A percentile compares a stretch with the other conserved stretches of the same genome.
Evolutionary conservation across 2,797 vertebrate genomes (phyloP).

Genomic region (Pseudotriccus pelzelni): DNA sequence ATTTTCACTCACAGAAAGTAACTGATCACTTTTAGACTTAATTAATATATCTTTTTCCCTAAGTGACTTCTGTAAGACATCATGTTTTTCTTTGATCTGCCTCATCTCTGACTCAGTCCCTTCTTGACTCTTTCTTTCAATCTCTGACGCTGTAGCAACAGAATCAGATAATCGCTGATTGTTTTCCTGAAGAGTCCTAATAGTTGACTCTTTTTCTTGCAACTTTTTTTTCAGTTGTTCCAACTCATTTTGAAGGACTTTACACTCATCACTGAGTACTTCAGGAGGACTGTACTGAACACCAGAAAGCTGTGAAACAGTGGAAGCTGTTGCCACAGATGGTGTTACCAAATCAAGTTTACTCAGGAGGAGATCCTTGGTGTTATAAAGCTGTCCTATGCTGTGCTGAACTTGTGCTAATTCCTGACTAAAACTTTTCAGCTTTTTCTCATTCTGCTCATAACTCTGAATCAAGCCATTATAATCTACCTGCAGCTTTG

Average conservation of each 20-base stretch:
- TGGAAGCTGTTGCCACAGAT: conserved; percentile 7
- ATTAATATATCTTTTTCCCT: conserved; percentile 96
- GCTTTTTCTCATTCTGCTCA: conserved; percentile 89
- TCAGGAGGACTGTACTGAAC: not conserved
- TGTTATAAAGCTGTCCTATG: conserved; percentile 89
- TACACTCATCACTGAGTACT: conserved; percentile 28
- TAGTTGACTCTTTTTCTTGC: conserved; percentile 83
- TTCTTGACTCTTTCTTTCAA: conserved; percentile 81
- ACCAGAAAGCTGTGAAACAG: not conserved
- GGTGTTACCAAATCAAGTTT: conserved; percentile 85
- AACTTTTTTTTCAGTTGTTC: conserved; percentile 78
- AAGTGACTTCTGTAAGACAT: conserved; percentile 86
- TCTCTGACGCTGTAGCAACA: conserved; percentile 79
- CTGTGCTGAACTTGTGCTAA: conserved; percentile 91
- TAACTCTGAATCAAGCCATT: conserved; percentile 91
- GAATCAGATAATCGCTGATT: conserved; percentile 89
- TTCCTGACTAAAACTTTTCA: conserved; percentile 88
- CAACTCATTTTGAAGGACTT: conserved; percentile 74
- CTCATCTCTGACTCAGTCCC: conserved; percentile 80
- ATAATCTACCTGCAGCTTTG: conserved; percentile 89
- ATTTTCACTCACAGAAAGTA: conserved; percentile 85
- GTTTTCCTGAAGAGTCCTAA: conserved; percentile 92
- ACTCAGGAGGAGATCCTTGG: conserved; percentile 89
- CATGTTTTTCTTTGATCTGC: conserved; percentile 81
- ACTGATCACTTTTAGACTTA: conserved; percentile 93